Evolutionary conservation across 2,888 invertebrate genomes (phyloP).

Genomic region (Patella ulyssiponensis): DNA sequence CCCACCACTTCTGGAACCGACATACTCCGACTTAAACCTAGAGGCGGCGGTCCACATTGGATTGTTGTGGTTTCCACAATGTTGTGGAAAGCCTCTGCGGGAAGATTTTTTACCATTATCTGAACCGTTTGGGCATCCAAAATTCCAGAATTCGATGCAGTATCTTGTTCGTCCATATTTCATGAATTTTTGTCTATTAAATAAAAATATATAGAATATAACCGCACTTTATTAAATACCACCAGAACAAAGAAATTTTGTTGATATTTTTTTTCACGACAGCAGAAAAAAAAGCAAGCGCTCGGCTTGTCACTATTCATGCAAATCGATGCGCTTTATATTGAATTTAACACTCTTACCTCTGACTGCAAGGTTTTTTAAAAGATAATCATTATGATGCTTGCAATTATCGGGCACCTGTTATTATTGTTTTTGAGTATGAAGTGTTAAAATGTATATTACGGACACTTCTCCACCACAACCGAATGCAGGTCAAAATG

Average conservation of each 20-base stretch:
- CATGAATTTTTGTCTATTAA: neutral
- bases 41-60: neutral
- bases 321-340: no score
- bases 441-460: conserved; percentile 4
- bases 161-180: neutral
- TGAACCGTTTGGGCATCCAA: conserved; percentile 3
- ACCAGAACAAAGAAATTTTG: conserved; percentile 1
- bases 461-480: conserved; percentile 27
- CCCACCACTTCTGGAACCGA: conserved; percentile 9
- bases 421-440: no score
- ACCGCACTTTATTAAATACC: neutral
- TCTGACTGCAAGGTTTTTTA: no score
- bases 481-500: conserved; percentile 41
- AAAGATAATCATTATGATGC: no score
- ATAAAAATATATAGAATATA: neutral
- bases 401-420: no score
- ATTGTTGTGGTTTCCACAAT: neutral
- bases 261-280: neutral
- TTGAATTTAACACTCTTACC: no score
- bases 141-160: conserved; percentile 1
- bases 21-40: neutral
- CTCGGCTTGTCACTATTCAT: no score
- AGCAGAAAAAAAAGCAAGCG: no score
- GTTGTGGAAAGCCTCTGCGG: neutral
- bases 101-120: conserved; percentile 7